A percentile compares a stretch with the other conserved stretches of the same genome.
Conservation (phyloP, 2,113 vertebrate species). For the Tenebrosternarchus preto region DNA sequence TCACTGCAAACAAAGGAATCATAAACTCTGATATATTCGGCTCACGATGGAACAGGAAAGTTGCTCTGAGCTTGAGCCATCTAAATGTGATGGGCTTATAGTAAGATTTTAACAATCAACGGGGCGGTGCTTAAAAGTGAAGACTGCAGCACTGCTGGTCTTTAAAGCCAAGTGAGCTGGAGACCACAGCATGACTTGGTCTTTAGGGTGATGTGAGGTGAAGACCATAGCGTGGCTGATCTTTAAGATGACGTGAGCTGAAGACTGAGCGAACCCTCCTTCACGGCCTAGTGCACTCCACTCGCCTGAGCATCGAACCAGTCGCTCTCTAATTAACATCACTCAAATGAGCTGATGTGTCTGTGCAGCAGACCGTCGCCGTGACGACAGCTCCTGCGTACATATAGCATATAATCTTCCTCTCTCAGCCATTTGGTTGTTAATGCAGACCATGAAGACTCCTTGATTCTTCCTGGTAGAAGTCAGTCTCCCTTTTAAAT, state of each 20-base stretch:
- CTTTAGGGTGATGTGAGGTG: background rate
- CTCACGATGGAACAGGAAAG: too few relatives aligned
- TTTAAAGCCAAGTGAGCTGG: background rate
- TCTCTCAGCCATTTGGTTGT: background rate
- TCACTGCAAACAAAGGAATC: background rate
- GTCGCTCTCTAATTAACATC: slow-evolving; percentile 75
- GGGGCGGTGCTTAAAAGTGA: too few relatives aligned
- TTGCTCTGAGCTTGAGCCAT: background rate
- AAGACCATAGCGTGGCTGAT: slow-evolving; percentile 7
- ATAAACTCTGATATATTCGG: background rate
- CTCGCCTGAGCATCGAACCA: slow-evolving; percentile 69
- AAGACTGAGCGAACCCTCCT: slow-evolving; percentile 69
- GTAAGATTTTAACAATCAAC: too few relatives aligned
- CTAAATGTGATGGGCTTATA: too few relatives aligned
- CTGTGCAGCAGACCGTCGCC: slow-evolving; percentile 54
- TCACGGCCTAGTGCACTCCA: slow-evolving; percentile 69
- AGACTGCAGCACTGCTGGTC: too few relatives aligned
- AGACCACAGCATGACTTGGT: background rate
- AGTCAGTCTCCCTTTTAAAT: background rate
- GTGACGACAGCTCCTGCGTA: slow-evolving; percentile 49
- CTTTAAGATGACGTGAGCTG: slow-evolving; percentile 68
- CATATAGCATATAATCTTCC: slow-evolving; percentile 19
- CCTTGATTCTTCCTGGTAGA: background rate
- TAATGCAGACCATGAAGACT: background rate
- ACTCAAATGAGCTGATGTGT: slow-evolving; percentile 67